Evolutionary conservation across 2,888 invertebrate species (phyloP), one percentile per base, ranked within the genome.

Genomic region (Nemurella pictetii): DNA sequence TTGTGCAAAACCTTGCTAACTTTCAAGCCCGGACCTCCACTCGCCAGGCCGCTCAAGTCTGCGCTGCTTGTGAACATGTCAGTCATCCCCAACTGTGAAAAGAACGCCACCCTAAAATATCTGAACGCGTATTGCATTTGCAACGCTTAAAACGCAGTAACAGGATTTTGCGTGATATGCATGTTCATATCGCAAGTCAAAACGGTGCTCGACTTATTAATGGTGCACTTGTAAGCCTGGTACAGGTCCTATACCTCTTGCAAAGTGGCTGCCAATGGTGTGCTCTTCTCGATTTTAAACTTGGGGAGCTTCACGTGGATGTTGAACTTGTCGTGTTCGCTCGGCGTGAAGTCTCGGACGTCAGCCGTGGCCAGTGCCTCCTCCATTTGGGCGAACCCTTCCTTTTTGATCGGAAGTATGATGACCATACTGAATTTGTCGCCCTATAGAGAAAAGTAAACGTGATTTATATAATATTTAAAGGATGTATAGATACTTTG

Each of bases 1-100:
- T 97, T 97, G 89, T 97, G 97, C 0, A 96, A 89, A 0, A 95
- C 95, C 89, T 95, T 94, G 77, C 93, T 93, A 0, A 97, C 94
- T 84, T 88, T 90, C 27, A 97, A 89, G 0, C 88, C 88, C 84
- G 0, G 84, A 27, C 87, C 85, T n/a, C 73, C 87, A 75, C 92
- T 90, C 80, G 95, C 89, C 75, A 97, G 90, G 27, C 94, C 94
- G 25, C 92, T 92, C 87, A 97, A 93, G 86, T 96, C 93, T 0
- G 95, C 95, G 28, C 89, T 9, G 0, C 28, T 9, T 0, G 89
- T 87, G 89, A 97, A 97, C 86, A 96, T 94, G 2, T 92, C 90
- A 0, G 89, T 90, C 88, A 96, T 93, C 4, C 96, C 96, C 89
- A 97, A 89, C 95, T 96, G 89, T 78, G 90, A 90, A 0, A 27